These are phyloP conservation scores for Oppia nitens DNA, from an alignment of 1,140 invertebrate species.

Conservation along the genomic window DNA sequence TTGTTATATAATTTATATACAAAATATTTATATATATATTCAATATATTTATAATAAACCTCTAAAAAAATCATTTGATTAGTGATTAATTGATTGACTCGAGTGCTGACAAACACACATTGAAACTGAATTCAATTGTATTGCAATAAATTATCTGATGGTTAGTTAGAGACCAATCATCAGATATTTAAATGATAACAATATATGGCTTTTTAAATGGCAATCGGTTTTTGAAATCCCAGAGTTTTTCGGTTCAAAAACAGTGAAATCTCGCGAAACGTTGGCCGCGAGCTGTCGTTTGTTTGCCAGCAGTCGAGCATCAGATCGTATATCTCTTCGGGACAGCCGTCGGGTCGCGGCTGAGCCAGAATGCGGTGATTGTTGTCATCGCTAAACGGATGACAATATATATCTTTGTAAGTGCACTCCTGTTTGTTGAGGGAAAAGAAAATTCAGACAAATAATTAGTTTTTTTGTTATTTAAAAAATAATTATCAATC, in stretches of 20 bases:
- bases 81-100: no score
- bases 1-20: no score
- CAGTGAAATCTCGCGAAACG: slow-evolving; percentile 73
- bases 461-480: neutral
- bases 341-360: slow-evolving; percentile 38
- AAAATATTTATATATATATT: no score
- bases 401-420: neutral
- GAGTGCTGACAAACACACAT: no score
- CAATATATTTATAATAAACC: no score
- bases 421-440: neutral
- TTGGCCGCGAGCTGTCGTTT: slow-evolving; percentile 61
- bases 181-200: no score
- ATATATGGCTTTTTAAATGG: no score
- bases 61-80: no score
- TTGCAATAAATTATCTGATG: no score
- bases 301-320: slow-evolving; percentile 87
- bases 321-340: slow-evolving; percentile 75
- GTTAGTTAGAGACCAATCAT: no score
- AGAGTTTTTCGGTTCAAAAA: slow-evolving; percentile 45
- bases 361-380: neutral
- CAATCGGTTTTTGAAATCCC: neutral
- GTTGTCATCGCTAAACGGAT: neutral
- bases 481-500: neutral
- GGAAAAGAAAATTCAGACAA: neutral
- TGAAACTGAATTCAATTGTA: no score